Percentiles rank a stretch among this genome's conserved stretches.
These are phyloP conservation scores for Aphaenogaster ashmeadi DNA, from an alignment of 1,140 invertebrate species.

Conservation along the genomic window DNA sequence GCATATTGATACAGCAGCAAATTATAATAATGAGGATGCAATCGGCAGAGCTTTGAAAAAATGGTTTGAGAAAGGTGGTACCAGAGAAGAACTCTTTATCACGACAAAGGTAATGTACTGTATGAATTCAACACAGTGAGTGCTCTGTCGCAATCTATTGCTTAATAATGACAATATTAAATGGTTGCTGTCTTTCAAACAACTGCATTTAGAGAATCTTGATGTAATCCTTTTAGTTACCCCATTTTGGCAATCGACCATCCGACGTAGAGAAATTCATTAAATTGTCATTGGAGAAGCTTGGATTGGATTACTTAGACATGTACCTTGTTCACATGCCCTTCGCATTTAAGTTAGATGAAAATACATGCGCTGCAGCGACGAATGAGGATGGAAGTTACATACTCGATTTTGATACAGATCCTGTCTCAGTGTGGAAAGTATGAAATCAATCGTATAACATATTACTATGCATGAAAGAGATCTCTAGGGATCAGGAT, in stretches of 20 bases:
- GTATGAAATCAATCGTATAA: constrained; percentile 77
- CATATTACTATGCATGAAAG: background rate
- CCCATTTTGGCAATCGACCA: constrained; percentile 90
- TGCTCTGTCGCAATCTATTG: background rate
- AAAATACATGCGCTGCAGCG: constrained; percentile 86
- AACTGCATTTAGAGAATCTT: constrained; percentile 36
- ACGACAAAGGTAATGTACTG: constrained; percentile 91
- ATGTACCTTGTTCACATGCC: constrained; percentile 95
- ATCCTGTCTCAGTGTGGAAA: constrained; percentile 92
- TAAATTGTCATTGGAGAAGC: constrained; percentile 90
- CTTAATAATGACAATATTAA: constrained; percentile 19
- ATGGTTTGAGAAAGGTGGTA: constrained; percentile 91
- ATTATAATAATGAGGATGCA: constrained; percentile 93
- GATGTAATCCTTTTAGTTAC: constrained; percentile 85
- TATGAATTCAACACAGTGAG: background rate
- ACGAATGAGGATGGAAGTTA: constrained; percentile 89
- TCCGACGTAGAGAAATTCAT: constrained; percentile 92
- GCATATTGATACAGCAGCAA: constrained; percentile 94
- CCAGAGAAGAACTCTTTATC: constrained; percentile 93
- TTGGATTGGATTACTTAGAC: constrained; percentile 94
- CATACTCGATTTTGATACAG: constrained; percentile 90
- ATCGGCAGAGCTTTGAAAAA: constrained; percentile 92
- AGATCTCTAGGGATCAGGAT: constrained; percentile 32
- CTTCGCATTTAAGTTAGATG: constrained; percentile 89
- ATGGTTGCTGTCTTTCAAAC: constrained; percentile 8